Conservation (phyloP, 2,888 invertebrate species). For the Chalcis sispes region DNA sequence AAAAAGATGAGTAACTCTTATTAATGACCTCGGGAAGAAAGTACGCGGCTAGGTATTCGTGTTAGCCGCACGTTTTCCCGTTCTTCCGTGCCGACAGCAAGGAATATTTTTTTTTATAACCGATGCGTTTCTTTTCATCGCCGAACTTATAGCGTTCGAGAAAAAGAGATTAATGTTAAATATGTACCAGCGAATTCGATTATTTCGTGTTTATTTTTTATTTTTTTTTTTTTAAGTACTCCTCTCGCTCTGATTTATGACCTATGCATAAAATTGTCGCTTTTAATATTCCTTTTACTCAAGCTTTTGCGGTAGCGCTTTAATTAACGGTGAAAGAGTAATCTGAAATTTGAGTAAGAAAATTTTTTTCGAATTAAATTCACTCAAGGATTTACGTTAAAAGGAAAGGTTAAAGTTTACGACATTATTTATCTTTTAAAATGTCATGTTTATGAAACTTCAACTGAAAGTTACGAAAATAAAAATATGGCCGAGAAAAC, state of each 20-base stretch:
- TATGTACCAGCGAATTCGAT: too few relatives aligned
- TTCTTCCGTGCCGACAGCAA: not conserved
- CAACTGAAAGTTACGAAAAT: too few relatives aligned
- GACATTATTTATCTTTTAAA: too few relatives aligned
- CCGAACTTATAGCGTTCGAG: conserved; percentile 25
- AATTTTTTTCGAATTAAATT: too few relatives aligned
- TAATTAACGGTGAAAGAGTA: not conserved
- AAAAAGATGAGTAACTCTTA: conserved; percentile 60
- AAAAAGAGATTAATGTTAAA: too few relatives aligned
- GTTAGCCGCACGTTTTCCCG: conserved; percentile 23
- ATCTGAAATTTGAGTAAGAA: too few relatives aligned
- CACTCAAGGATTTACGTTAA: too few relatives aligned
- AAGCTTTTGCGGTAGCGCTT: not conserved
- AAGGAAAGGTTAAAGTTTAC: too few relatives aligned
- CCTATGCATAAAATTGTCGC: not conserved
- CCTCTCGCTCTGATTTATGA: conserved; percentile 44
- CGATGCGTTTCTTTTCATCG: conserved; percentile 17
- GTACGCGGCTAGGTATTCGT: conserved; percentile 54
- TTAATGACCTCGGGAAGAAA: conserved; percentile 59
- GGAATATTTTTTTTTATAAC: conserved; percentile 21
- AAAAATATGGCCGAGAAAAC: too few relatives aligned
- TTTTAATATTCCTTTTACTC: conserved; percentile 24
- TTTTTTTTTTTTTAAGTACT: not conserved
- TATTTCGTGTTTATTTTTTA: not conserved
- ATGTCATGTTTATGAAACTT: too few relatives aligned